These are phyloP conservation scores for Drosophila infuscata DNA, from an alignment of 2,888 invertebrate species.

Conservation along the genomic window DNA sequence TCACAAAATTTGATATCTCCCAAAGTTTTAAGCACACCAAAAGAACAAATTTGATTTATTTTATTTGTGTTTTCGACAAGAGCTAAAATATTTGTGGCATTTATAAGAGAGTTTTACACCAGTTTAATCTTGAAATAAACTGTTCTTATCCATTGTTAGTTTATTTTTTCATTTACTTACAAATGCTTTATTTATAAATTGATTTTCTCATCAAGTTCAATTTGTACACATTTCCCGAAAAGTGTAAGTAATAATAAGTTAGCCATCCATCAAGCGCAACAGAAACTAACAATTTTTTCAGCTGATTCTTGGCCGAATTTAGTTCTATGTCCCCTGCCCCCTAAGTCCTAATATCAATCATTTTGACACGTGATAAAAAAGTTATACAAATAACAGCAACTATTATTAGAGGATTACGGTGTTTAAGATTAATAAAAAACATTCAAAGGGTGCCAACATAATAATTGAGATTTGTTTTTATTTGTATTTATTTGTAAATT, in stretches of 20 bases:
- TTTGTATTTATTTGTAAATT: background rate
- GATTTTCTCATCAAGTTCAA: background rate
- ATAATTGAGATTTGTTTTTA: background rate
- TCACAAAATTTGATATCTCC: background rate
- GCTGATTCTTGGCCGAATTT: background rate
- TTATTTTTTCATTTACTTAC: background rate
- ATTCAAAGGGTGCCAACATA: background rate
- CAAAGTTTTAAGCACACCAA: background rate
- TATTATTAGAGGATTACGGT: background rate
- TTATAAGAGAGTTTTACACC: background rate
- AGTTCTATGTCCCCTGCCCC: background rate
- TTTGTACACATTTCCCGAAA: background rate
- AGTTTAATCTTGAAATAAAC: background rate
- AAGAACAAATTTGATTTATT: slow-evolving; percentile 2
- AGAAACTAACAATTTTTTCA: slow-evolving; percentile 10
- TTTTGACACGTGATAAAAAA: slow-evolving; percentile 11
- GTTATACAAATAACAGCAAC: background rate
- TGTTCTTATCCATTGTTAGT: background rate
- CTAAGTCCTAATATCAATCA: slow-evolving; percentile 35
- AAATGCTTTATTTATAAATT: slow-evolving; percentile 1
- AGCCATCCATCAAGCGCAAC: slow-evolving; percentile 1
- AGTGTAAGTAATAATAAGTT: background rate
- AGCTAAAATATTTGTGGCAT: background rate
- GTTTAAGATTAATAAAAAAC: background rate
- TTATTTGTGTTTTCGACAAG: background rate